Conservation (phyloP, 2,797 vertebrate genomes). For the Avahi laniger region DNA sequence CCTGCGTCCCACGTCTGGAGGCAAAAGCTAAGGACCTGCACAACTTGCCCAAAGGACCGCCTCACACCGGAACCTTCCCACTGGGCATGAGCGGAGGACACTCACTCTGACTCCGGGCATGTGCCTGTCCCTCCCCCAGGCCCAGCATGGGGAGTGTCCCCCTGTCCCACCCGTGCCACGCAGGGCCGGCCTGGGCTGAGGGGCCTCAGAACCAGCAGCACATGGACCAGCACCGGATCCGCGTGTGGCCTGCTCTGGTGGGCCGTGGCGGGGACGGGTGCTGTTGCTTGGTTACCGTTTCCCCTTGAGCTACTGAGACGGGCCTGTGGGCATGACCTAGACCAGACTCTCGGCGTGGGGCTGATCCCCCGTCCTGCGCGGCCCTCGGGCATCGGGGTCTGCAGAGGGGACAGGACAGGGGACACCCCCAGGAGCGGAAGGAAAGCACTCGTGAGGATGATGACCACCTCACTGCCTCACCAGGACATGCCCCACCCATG, state of each 20-base stretch:
- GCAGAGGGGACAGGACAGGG: not conserved
- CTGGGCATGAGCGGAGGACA: fast-evolving
- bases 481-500: fast-evolving
- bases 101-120: not conserved
- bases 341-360: not conserved
- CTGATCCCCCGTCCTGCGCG: fast-evolving
- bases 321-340: not conserved
- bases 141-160: not conserved
- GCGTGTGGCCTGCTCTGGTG: fast-evolving
- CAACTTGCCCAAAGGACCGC: not conserved
- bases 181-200: not conserved
- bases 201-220: not conserved
- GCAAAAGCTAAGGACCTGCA: not conserved
- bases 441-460: not conserved
- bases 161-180: fast-evolving
- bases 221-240: no score
- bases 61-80: not conserved
- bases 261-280: fast-evolving
- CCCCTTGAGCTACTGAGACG: not conserved
- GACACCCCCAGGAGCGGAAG: not conserved
- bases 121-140: no score
- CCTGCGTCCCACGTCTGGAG: not conserved
- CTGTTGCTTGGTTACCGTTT: not conserved
- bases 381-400: fast-evolving
- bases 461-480: fast-evolving